Conservation (phyloP, 2,113 vertebrate genomes). For the Laticauda colubrina region DNA sequence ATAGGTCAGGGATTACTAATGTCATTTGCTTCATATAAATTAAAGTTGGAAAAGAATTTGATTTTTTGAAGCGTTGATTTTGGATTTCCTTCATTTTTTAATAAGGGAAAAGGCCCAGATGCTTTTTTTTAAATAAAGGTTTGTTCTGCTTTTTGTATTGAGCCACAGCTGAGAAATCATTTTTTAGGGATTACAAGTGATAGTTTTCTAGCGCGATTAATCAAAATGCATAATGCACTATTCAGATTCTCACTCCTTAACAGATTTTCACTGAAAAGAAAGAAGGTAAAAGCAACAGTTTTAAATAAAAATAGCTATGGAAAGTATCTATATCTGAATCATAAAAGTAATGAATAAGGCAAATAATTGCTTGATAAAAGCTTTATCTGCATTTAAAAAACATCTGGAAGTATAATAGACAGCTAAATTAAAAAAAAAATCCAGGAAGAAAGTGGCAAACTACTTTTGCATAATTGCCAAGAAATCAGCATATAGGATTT, state of each 20-base stretch:
- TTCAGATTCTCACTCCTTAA: not conserved
- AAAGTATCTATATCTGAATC: not conserved
- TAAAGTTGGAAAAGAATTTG: not conserved
- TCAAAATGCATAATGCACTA: not conserved
- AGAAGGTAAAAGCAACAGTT: not conserved
- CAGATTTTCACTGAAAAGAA: not conserved
- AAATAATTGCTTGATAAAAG: not conserved
- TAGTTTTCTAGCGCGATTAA: not conserved
- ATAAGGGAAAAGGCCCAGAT: not conserved
- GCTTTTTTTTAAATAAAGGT: not conserved
- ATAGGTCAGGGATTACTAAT: not conserved
- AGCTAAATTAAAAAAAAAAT: not conserved
- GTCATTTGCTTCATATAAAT: not conserved
- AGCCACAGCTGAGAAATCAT: not conserved
- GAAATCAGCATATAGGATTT: not conserved
- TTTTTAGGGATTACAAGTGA: not conserved
- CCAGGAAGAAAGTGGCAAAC: not conserved
- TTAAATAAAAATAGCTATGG: not conserved
- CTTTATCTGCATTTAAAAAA: not conserved
- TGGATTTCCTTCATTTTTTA: not conserved
- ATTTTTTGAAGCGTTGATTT: not conserved
- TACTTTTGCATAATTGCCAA: not conserved
- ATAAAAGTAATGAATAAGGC: not conserved
- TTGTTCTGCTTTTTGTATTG: not conserved
- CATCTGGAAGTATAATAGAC: not conserved